phyloP scores from a whole-genome alignment of 2,888 invertebrate genomes.

The Metallyticus violacea region DNA sequence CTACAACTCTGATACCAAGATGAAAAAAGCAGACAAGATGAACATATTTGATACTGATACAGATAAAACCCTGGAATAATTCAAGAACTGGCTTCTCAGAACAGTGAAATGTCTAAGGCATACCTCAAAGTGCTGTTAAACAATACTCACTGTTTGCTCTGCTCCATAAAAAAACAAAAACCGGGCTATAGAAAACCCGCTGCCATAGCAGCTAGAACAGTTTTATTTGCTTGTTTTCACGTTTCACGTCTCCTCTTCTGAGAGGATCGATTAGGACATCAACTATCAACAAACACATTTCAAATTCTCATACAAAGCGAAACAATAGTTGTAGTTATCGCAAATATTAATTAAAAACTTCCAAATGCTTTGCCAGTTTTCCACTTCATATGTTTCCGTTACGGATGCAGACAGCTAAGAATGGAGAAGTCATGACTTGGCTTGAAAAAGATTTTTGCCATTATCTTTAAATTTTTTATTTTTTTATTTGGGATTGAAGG shows the following conservation, averaged over 20 bases:
- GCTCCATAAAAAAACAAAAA: not conserved
- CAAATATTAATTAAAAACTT: slow-evolving; percentile 14
- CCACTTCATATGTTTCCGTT: not conserved
- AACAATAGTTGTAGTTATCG: not conserved
- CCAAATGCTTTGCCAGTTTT: slow-evolving; percentile 2
- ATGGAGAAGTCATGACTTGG: not conserved
- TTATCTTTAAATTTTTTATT: too few species aligned
- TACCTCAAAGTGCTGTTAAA: not conserved
- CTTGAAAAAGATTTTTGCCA: too few species aligned
- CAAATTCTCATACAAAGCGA: not conserved
- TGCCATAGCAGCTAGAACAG: not conserved
- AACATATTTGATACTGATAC: too few species aligned
- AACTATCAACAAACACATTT: not conserved
- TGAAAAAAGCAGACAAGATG: too few species aligned
- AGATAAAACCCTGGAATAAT: too few species aligned
- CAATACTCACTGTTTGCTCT: not conserved
- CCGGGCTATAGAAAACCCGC: not conserved
- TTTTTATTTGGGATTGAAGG: too few species aligned
- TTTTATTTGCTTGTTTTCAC: not conserved
- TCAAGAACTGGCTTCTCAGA: too few species aligned
- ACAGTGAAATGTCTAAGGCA: too few species aligned
- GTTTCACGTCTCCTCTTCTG: not conserved
- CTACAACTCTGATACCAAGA: too few species aligned
- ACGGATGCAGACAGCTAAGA: not conserved
- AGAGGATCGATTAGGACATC: not conserved